Base-by-base conservation (phyloP, 1,140 invertebrate species). In the roundworm (Caenorhabditis elegans) region DNA sequence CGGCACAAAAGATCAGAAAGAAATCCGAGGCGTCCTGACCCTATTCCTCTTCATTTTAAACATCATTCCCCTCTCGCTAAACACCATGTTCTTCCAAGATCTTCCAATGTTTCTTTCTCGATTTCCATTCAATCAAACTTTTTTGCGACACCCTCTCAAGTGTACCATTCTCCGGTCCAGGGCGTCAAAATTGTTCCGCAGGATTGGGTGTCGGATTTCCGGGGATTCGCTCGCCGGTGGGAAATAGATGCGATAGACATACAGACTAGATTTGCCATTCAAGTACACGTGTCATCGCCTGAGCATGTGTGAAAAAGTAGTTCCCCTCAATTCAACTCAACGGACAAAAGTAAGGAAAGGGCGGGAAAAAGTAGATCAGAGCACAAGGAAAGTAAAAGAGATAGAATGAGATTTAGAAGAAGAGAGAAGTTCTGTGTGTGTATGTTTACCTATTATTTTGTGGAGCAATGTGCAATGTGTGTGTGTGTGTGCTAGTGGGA, bases 91-190 rank as follows among this genome's bases (percentile, higher is more conserved):
- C 28, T 34, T 60, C 5, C 15, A 43, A n/a, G n/a, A n/a, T n/a
- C n/a, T n/a, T 15, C 53, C 13, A 5, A 28, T 8, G 11, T 53
- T 11, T 55, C 11, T n/a, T 60, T 26, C 17, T 60, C 34, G 8
- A 10, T 19, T 39, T 70, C 60, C 28, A 70, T 70, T 43, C 60
- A 70, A 70, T 65, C 55, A 31, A 34, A 70, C 60, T 70, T 70
- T 70, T 70, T 70, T 70, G 31, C 60, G 60, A 70, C 60, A 70
- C 60, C 60, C 60, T 70, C 60, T 70, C 60, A 70, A 70, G 60
- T 39, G 34, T 70, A 70, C 39, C 15, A n/a, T 39, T 31, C 31
- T 22, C 60, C 60, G 60, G 60, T 70, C 60, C 60, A 13, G n/a
- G 60, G 60, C 60, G 60, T 70, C 60, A 26, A 70, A 70, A 43